A percentile compares a stretch with the other conserved stretches of the same genome.
Conservation (phyloP, 1,140 invertebrate genomes). For the Odontomachus brunneus region DNA sequence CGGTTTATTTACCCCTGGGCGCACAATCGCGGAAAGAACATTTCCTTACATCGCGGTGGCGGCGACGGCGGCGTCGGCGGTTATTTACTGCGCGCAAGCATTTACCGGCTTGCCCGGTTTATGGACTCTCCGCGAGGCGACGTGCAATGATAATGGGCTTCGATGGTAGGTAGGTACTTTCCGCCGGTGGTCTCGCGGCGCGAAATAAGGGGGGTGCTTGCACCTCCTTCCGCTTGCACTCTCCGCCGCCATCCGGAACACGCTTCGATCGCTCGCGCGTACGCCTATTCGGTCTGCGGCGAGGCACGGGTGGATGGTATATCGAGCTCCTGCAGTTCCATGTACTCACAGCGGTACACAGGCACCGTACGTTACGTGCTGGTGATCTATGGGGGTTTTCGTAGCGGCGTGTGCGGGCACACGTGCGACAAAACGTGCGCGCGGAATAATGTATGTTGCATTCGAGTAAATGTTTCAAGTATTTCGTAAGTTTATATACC, state of each 20-base stretch:
- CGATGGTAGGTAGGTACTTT: constrained; percentile 15
- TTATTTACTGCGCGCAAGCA: constrained; percentile 28
- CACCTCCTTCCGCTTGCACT: constrained; percentile 1
- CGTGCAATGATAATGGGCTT: constrained; percentile 39
- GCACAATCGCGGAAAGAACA: constrained; percentile 23
- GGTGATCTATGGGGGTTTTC: constrained; percentile 62
- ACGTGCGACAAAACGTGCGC: neutral
- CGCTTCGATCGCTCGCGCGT: constrained; percentile 16
- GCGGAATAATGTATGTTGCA: too few species aligned
- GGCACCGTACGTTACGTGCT: neutral
- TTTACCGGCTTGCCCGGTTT: constrained; percentile 16
- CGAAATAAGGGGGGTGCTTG: constrained; percentile 43
- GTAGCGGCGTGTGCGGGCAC: neutral
- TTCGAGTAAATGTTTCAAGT: too few species aligned
- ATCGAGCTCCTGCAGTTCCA: constrained; percentile 19
- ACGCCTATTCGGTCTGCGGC: neutral
- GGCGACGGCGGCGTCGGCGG: neutral
- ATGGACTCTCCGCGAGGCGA: neutral
- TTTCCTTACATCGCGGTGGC: neutral
- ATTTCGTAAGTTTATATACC: too few species aligned
- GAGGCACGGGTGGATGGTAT: neutral
- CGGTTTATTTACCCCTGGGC: constrained; percentile 18
- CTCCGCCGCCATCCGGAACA: neutral
- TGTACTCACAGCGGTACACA: constrained; percentile 6
- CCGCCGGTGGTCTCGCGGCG: constrained; percentile 4